Evolutionary conservation across 2,888 invertebrate genomes (phyloP), one percentile per base, ranked within the genome.

Genomic region (Aquatica leii): DNA sequence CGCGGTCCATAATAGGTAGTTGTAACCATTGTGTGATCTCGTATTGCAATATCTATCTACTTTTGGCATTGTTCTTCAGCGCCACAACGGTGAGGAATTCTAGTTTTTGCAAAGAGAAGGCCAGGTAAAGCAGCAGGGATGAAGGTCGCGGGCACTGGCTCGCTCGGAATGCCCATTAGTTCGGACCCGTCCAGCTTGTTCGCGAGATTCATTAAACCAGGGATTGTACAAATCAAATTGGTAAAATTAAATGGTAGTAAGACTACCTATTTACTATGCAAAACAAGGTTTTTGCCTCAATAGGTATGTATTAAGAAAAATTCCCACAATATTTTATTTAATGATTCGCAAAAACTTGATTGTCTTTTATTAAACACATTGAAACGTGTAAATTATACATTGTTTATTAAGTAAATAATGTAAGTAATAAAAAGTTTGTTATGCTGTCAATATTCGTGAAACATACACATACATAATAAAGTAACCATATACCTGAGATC

Each of bases 101-200:
- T 70, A 70, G 74, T 73, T 74, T 75, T 74, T 74, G 70, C 74
- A 59, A 68, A 66, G 71, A 71, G 74, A 73, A 74, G 72, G 72
- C 67, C 72, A 72, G 73, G 71, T 70, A 72, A 59, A 72, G 69
- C 65, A 65, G 63, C 70, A 74, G 75, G 74, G 77, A 77, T 77
- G 78, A 79, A 79, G 80, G 80, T 78, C 79, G 78, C 71, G 74
- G 71, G 72, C 74, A 72, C 73, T 73, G 76, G 73, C 77, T 77
- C 74, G 75, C 73, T 62, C 71, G 78, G 79, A 79, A 80, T 80
- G 79, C 76, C 75, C 75, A 76, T 77, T 78, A 77, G 76, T 73
- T 70, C 72, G 75, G 77, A 79, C 78, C 75, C 74, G 79, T 79
- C 73, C 71, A 71, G 75, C 77, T 73, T 77, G 77, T 76, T 77